Evolutionary conservation across 2,113 vertebrate genomes (phyloP), one percentile per base, ranked within the genome.

Genomic region (Apus apus): DNA sequence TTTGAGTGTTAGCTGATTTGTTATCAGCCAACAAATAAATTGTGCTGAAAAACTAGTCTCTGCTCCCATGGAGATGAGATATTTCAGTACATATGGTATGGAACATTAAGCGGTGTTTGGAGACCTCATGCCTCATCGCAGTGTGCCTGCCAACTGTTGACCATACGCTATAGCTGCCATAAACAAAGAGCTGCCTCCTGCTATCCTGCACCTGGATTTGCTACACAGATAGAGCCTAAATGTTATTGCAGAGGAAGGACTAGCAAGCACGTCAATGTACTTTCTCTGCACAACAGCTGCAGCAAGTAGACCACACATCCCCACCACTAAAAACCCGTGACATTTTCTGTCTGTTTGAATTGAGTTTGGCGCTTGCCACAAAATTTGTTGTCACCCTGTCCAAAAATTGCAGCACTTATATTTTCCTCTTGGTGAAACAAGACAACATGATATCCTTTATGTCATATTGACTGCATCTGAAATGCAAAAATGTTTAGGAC

Each of bases 11-110:
- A 70, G 34, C 9, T 78, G 45, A 62, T 75, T 82, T 91, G n/a
- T 70, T 77, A 82, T 78, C 82, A 93, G 82, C 71, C 78, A 95
- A 56, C 45, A 92, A 83, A 92, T 66, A 90, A 87, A 91, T 76
- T 45, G 43, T 72, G 50, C 73, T 82, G 87, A 85, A 91, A 82
- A 30, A 66, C 45, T 60, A 66, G 46, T 26, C 36, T n/a, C 43
- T 74, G 51, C 38, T 85, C 36, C 74, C 22, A 32, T 79, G 40
- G 58, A 79, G 93, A 85, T 66, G 50, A 81, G 36, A 36, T 79
- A 87, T 34, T 89, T 43, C 80, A 66, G 65, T 93, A 79, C 91
- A 85, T 91, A 92, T 87, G 80, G 70, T 70, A 85, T 76, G 58
- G 85, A 91, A 79, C 74, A 94, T 82, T 72, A 70, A 75, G 51